Conservation (phyloP, 2,113 vertebrate genomes). For the Ageneiosus marmoratus region DNA sequence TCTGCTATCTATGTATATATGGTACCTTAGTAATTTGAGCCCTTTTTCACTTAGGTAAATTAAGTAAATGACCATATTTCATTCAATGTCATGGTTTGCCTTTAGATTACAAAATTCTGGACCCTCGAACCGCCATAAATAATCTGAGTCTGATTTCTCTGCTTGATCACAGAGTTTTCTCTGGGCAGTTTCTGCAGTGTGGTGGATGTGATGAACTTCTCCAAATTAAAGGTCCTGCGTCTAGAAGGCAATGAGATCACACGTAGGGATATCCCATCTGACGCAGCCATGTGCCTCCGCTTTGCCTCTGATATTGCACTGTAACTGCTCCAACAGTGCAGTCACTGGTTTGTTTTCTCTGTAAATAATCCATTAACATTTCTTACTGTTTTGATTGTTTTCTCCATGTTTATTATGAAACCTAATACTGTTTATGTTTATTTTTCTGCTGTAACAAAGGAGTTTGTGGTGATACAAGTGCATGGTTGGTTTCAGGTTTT, state of each 20-base stretch:
- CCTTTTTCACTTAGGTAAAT: background rate
- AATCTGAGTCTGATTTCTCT: background rate
- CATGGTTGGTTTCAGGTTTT: background rate
- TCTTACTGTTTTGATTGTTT: background rate
- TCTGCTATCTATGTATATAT: background rate
- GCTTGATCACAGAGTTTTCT: constrained; percentile 80
- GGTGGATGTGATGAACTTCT: constrained; percentile 88
- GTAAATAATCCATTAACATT: background rate
- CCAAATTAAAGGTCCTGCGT: constrained; percentile 85
- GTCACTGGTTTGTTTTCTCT: background rate
- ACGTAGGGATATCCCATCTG: constrained; percentile 76
- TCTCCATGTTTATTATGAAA: background rate
- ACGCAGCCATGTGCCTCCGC: constrained; percentile 84
- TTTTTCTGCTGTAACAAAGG: background rate
- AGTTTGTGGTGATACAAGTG: background rate
- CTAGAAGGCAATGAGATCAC: constrained; percentile 89
- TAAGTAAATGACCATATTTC: background rate
- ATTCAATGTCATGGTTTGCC: too few relatives aligned
- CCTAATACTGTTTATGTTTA: background rate
- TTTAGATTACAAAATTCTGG: background rate
- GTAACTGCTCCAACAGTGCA: constrained; percentile 59
- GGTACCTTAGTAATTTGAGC: background rate
- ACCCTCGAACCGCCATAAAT: background rate
- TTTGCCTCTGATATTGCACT: constrained; percentile 82
- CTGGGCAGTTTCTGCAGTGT: constrained; percentile 90